Evolutionary conservation across 1,140 invertebrate species (phyloP).

Genomic region (Catajapyx aquilonaris): DNA sequence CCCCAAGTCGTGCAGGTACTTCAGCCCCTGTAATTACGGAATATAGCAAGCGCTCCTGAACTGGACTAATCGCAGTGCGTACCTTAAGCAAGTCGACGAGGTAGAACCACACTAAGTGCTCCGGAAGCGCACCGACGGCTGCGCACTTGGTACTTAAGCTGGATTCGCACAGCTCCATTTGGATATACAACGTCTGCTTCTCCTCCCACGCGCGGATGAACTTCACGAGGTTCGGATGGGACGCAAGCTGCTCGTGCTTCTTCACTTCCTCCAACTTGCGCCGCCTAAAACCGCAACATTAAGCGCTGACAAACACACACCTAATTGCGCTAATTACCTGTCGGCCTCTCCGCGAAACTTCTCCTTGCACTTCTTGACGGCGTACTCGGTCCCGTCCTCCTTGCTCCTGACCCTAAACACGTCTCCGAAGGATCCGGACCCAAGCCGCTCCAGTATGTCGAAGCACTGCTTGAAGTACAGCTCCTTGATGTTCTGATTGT

Average conservation of each 20-base stretch:
- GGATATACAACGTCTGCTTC: conserved; percentile 40
- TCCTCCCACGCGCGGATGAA: conserved; percentile 56
- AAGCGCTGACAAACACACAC: too few relatives aligned
- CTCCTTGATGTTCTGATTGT: conserved; percentile 14
- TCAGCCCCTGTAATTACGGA: conserved; percentile 21
- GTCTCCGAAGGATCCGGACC: conserved; percentile 51
- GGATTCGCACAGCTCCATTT: conserved; percentile 43
- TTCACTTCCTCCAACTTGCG: conserved; percentile 42
- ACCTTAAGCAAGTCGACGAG: conserved; percentile 29
- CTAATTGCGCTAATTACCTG: conserved; percentile 20
- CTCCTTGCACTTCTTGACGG: conserved; percentile 39
- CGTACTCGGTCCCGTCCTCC: conserved; percentile 41
- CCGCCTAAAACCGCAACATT: conserved; percentile 16
- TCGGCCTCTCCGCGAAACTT: conserved; percentile 35
- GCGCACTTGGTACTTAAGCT: conserved; percentile 14
- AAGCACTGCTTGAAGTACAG: conserved; percentile 43
- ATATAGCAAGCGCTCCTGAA: background rate
- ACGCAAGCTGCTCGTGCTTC: conserved; percentile 41
- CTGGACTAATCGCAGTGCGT: conserved; percentile 5
- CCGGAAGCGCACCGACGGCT: conserved; percentile 24
- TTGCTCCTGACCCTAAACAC: conserved; percentile 41
- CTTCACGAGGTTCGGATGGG: conserved; percentile 41
- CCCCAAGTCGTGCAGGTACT: conserved; percentile 34
- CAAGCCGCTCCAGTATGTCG: conserved; percentile 32
- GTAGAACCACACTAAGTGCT: conserved; percentile 27